Base-by-base conservation (phyloP, 2,888 invertebrate genomes). In the Phyto melanocephala region DNA sequence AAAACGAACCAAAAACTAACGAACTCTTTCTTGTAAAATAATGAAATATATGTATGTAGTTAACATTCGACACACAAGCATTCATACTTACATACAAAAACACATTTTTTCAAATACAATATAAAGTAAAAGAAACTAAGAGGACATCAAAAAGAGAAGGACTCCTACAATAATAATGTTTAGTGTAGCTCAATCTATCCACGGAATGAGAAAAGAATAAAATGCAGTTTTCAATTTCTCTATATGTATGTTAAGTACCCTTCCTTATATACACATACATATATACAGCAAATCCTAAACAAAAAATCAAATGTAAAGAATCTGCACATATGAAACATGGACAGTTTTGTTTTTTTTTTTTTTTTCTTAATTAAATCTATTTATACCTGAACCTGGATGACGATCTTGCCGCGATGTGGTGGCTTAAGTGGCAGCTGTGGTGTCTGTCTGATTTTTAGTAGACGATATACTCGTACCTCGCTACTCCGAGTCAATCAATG, bases 1-100 rank as follows among this genome's bases (percentile, higher is more conserved):
- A 85, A 84, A 83, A 71, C 75, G 80, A 77, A 72, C 79, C 71
- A 33, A 56, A 56, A 75, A 70, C 80, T 52, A 76, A 76, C 79
- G 75, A 82, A 79, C 70, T 79, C 65, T 50, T 40, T 65, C 40
- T 54, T 47, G 47, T 50, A 40, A 52, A 54, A 63, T 74, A 20
- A 74, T 42, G 13, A 63, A 74, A 28, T 63, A 15, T 24, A n/a
- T n/a, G 37, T 70, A 3, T 28, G 3, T 28, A 28, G 3, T 28
- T 28, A 6, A 6, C 28, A 54, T 52, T 54, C 63, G 35, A 52
- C 84, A 67, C 54, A 52, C 42, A 50, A 33, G 63, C 15, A 56
- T n/a, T 63, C 24, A 13, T 13, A 45, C 33, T 11, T 20, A 67
- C 54, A 13, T 15, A 40, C 24, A 65, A 7, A 13, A 24, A 8